Percentiles rank a stretch among this genome's conserved stretches.
phyloP scores from a whole-genome alignment of 2,888 invertebrate species.

The Drosophila atroscutellata region DNA sequence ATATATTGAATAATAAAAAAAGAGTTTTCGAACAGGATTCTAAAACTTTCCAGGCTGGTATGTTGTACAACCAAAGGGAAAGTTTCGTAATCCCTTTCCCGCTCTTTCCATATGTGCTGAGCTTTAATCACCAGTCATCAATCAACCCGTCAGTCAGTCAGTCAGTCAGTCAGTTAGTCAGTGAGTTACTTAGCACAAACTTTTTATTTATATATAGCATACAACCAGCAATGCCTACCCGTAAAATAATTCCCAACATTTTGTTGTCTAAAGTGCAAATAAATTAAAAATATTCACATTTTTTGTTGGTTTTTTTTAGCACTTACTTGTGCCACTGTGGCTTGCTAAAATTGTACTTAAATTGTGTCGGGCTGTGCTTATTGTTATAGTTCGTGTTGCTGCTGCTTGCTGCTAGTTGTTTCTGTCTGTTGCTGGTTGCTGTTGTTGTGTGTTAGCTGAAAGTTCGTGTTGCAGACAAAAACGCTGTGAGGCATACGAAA shows the following conservation, averaged over 20 bases:
- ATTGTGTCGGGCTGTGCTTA: constrained; percentile 30
- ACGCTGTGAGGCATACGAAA: constrained; percentile 48
- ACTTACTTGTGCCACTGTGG: constrained; percentile 41
- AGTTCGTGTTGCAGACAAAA: constrained; percentile 54
- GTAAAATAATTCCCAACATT: neutral
- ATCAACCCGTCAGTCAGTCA: neutral
- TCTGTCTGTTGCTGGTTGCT: constrained; percentile 20
- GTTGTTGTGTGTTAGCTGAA: constrained; percentile 21
- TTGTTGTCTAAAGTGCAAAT: neutral
- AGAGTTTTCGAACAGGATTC: neutral
- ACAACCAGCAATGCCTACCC: neutral
- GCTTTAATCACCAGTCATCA: neutral
- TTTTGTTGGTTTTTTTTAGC: neutral
- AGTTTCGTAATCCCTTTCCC: neutral
- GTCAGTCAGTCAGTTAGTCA: constrained; percentile 1
- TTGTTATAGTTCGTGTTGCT: constrained; percentile 12
- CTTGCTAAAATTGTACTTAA: constrained; percentile 39
- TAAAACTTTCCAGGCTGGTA: neutral
- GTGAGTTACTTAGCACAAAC: neutral
- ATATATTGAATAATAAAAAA: neutral
- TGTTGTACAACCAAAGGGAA: neutral
- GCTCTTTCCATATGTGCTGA: neutral
- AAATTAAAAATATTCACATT: neutral
- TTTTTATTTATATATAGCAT: neutral
- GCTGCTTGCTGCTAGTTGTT: constrained; percentile 25